Base-by-base conservation (phyloP, 2,888 invertebrate genomes). In the Ceramica pisi region DNA sequence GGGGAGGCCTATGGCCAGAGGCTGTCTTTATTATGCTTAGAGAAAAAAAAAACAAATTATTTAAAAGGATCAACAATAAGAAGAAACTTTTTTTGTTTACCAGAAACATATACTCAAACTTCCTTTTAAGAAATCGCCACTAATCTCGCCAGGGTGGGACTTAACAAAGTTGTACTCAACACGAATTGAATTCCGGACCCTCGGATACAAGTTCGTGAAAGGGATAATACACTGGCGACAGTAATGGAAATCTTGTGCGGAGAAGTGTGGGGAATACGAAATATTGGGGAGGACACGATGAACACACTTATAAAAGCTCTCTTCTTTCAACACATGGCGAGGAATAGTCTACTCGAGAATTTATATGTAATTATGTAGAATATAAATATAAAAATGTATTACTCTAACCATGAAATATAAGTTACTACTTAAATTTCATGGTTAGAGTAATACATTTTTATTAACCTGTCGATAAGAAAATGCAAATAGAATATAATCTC, bases 211-310 rank as follows among this genome's bases (percentile, higher is more conserved):
- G 64, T 75, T 67, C 61, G 14, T 71, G 66, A 76, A 78, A 78
- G 64, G 70, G 78, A 74, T 82, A 80, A 85, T 78, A 72, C 71
- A 72, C 55, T 63, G 62, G 63, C 67, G 62, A 55, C 62, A 67
- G 35, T 85, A 85, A 82, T 80, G 80, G 70, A 72, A 75, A 72
- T 70, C 64, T 77, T 80, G 51, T 74, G 73, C 56, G 72, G 44
- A 71, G 48, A 57, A 71, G 64, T 71, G 75, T 63, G 53, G 31
- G 53, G 68, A 74, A 79, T 82, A 78, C 57, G 56, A 62, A 83
- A 67, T 79, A 71, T 72, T 21, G 38, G 44, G 31, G n/a, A 35
- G 16, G 48, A 38, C 8, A 46, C 5, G 50, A 55, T 57, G 60
- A 71, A 70, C 50, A 71, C 56, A 55, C 50, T 21, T 62, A 71